Conservation (phyloP, 2,888 invertebrate genomes). For the Rhopalosiphum nymphaeae region DNA sequence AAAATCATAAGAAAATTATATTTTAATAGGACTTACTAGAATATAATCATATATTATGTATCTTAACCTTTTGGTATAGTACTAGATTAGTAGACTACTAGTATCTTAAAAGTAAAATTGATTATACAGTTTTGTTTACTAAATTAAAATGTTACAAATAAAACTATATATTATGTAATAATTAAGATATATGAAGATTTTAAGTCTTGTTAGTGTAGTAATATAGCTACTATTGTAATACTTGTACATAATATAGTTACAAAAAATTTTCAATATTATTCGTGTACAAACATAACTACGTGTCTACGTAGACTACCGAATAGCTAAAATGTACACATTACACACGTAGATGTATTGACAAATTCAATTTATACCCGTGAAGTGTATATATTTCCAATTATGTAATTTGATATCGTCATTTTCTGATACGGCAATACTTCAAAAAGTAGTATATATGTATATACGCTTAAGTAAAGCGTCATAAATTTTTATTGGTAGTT, state of each 20-base stretch:
- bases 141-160: neutral
- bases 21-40: neutral
- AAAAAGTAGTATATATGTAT: neutral
- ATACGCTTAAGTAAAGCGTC: neutral
- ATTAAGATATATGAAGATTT: neutral
- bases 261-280: neutral
- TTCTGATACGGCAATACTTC: neutral
- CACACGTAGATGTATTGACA: neutral
- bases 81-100: too few species aligned
- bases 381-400: neutral
- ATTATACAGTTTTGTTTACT: neutral
- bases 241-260: neutral
- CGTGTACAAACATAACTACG: neutral
- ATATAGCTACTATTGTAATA: neutral
- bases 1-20: neutral
- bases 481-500: neutral
- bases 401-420: neutral
- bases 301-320: neutral
- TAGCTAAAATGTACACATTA: neutral
- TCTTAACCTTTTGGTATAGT: too few species aligned
- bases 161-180: neutral
- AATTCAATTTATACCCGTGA: neutral
- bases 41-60: too few species aligned
- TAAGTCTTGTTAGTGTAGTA: neutral
- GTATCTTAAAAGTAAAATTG: too few species aligned